Base-by-base conservation (phyloP, 2,113 vertebrate genomes). In the Porphyrio hochstetteri region DNA sequence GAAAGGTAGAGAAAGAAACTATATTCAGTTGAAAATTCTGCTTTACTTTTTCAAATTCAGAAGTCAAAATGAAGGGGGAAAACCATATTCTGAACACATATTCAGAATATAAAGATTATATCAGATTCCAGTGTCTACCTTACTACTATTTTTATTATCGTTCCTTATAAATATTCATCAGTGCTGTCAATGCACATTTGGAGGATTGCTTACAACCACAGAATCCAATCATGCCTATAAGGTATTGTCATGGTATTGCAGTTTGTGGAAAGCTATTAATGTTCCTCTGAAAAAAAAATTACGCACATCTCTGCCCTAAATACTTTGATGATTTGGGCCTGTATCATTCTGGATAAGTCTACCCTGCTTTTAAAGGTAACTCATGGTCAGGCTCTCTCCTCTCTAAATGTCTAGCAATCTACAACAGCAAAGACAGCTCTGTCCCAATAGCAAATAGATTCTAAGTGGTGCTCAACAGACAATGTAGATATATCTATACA, bases 101-200 rank as follows among this genome's bases (percentile, higher is more conserved):
- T 60, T 77, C 38, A 57, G 36, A 88, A 31, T 9, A 72, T 90
- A 79, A 81, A 7, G 1, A 14, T 61, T 50, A 3, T 68, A 78
- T 64, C 6, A 79, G 31, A 78, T 84, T 70, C 40, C 69, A 53
- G 17, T 38, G 8, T 28, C 33, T 86, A 68, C 12, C 9, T 92
- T 88, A 67, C 13, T 74, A 82, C 74, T 84, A 83, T 86, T 90
- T 90, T 94, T 77, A 61, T 83, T 86, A 33, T 69, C 5, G 8
- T 88, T 52, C 44, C 36, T 75, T 65, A 81, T 71, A 70, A 90
- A 92, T 90, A 95, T 88, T 86, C 36, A 82, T 60, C 56, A 71
- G 9, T 68, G 29, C 16, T 95, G n/a, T 44, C 69, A 92, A 84
- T 40, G 69, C 3, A 16, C 19, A 44, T 92, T 78, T 88, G 38